phyloP scores from a whole-genome alignment of 2,888 invertebrate genomes.

The Plagiodera versicolora region DNA sequence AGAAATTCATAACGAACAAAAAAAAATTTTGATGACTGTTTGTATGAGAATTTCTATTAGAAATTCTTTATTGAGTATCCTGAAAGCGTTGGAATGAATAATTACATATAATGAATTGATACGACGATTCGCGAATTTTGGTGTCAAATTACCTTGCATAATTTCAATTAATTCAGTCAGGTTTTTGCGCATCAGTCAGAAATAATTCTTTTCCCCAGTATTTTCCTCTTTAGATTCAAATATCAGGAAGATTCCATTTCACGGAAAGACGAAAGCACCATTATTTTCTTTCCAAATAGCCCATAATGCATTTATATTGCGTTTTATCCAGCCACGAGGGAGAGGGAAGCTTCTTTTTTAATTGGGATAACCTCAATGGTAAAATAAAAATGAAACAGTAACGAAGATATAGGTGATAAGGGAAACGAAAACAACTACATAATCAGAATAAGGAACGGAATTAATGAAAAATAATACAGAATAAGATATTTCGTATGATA shows the following conservation, averaged over 20 bases:
- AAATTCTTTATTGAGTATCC: too few species aligned
- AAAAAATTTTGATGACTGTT: too few species aligned
- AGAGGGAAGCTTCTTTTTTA: constrained; percentile 48
- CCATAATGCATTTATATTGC: constrained; percentile 48
- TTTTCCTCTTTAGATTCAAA: background rate
- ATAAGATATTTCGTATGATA: background rate
- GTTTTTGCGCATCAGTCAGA: too few species aligned
- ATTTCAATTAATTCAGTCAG: too few species aligned
- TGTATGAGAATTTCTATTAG: too few species aligned
- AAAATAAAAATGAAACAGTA: constrained; percentile 54
- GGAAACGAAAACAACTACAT: constrained; percentile 41
- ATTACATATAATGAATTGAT: too few species aligned
- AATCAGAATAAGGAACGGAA: constrained; percentile 30
- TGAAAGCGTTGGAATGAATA: too few species aligned
- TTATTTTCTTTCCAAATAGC: constrained; percentile 34
- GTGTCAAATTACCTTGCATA: too few species aligned
- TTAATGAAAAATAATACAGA: background rate
- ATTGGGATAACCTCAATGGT: constrained; percentile 55
- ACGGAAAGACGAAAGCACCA: background rate
- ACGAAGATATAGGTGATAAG: constrained; percentile 49
- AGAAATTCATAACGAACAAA: too few species aligned
- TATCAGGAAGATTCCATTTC: background rate
- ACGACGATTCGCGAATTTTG: too few species aligned
- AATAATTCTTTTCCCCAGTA: background rate
- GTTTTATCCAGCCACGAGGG: constrained; percentile 29